Conservation (phyloP, 2,113 vertebrate species). For the Lycocorax pyrrhopterus region DNA sequence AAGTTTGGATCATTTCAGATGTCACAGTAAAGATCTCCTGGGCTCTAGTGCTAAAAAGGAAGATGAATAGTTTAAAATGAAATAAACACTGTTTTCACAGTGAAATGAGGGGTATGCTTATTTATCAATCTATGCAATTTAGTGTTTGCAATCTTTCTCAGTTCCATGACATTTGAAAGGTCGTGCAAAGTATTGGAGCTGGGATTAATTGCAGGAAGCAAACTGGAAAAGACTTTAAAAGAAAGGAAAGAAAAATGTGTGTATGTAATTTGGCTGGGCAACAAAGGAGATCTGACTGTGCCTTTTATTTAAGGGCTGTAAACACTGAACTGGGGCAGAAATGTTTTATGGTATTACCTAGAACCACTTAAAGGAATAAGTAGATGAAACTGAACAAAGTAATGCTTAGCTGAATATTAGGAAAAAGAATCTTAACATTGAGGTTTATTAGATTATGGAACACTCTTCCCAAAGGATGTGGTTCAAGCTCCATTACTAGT, state of each 20-base stretch:
- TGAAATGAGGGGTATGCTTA: background rate
- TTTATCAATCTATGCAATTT: background rate
- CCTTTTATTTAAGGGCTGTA: constrained; percentile 9
- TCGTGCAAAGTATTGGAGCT: background rate
- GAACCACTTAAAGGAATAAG: background rate
- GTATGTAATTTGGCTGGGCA: constrained; percentile 7
- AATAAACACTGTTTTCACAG: background rate
- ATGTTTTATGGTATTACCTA: background rate
- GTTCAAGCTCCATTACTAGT: background rate
- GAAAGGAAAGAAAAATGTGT: constrained; percentile 12
- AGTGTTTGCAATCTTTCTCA: background rate
- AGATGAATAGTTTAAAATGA: background rate
- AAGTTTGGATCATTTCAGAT: background rate
- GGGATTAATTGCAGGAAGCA: background rate
- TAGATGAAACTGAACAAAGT: background rate
- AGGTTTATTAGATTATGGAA: constrained; percentile 34
- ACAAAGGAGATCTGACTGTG: background rate
- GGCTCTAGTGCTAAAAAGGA: background rate
- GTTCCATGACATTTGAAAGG: background rate
- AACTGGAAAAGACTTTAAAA: constrained; percentile 16
- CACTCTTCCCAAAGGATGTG: constrained; percentile 24
- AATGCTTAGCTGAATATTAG: background rate
- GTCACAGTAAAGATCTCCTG: background rate
- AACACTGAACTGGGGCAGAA: background rate
- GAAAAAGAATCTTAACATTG: background rate